These are phyloP conservation scores for Nasonia vitripennis DNA, from an alignment of 1,140 invertebrate species.

Conservation along the genomic window DNA sequence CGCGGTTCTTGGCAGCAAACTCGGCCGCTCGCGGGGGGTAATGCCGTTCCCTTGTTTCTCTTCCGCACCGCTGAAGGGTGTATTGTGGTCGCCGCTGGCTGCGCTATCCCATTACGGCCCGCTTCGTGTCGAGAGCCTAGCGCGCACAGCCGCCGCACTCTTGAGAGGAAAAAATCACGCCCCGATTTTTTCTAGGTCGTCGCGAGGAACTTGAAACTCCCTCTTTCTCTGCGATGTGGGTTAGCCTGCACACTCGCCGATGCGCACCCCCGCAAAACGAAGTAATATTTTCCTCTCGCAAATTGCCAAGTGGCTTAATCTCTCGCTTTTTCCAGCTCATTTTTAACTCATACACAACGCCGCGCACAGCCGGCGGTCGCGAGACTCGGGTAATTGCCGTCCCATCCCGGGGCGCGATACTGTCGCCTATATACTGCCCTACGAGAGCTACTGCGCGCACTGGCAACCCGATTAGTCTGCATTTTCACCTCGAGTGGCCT, in stretches of 20 bases:
- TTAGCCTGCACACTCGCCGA: too few relatives aligned
- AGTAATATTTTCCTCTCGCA: too few relatives aligned
- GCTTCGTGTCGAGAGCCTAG: not conserved
- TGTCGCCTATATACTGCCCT: not conserved
- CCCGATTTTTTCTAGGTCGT: too few relatives aligned
- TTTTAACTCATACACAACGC: not conserved
- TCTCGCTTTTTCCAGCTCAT: not conserved
- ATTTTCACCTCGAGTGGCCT: conserved; percentile 59
- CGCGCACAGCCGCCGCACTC: not conserved
- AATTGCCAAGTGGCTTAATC: too few relatives aligned
- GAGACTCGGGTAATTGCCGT: not conserved
- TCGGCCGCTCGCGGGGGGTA: conserved; percentile 65
- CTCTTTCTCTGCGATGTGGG: not conserved
- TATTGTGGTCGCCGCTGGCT: conserved; percentile 69
- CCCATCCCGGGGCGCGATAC: not conserved
- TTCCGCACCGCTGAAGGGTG: conserved; percentile 71
- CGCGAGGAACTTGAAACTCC: not conserved
- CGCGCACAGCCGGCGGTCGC: not conserved
- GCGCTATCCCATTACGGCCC: conserved; percentile 69
- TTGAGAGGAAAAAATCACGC: too few relatives aligned
- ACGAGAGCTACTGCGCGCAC: conserved; percentile 13
- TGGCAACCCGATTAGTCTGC: conserved; percentile 64
- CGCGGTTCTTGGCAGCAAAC: conserved; percentile 58
- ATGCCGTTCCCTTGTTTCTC: conserved; percentile 73
- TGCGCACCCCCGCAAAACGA: too few relatives aligned